Percentiles rank a stretch among this genome's conserved stretches.
These are phyloP conservation scores for Trachemys scripta DNA, from an alignment of 2,113 vertebrate species.

Conservation along the genomic window DNA sequence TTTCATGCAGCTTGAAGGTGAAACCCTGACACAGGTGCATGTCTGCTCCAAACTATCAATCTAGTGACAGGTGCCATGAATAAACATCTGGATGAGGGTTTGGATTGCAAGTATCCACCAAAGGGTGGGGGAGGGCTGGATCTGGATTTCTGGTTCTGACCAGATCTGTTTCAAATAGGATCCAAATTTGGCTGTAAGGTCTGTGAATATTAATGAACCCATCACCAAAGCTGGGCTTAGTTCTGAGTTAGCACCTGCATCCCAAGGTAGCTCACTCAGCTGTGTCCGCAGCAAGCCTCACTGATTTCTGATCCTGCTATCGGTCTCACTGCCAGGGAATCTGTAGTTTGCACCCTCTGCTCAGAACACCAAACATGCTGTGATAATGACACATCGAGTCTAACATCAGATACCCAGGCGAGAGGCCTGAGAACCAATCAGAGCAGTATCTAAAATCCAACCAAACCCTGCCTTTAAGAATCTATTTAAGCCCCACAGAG, in stretches of 20 bases:
- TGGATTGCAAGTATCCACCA: background rate
- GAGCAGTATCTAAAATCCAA: background rate
- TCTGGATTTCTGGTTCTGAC: background rate
- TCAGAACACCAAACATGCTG: background rate
- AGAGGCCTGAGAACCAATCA: background rate
- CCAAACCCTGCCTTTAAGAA: background rate
- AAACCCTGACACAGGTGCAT: background rate
- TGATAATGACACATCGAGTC: background rate
- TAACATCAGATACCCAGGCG: fast-evolving
- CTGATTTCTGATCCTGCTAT: fast-evolving
- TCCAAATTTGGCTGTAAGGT: background rate
- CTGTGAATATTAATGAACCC: background rate
- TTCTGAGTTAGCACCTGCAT: fast-evolving
- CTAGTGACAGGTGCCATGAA: background rate
- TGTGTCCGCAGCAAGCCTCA: fast-evolving
- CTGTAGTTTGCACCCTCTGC: background rate
- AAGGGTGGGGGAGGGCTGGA: background rate
- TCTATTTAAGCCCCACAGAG: background rate
- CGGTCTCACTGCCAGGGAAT: fast-evolving
- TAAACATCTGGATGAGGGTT: background rate
- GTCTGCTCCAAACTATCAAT: background rate
- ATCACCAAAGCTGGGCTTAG: fast-evolving
- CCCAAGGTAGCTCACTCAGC: fast-evolving
- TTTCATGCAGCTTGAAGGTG: background rate
- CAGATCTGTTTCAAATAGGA: background rate